phyloP scores from a whole-genome alignment of 2,797 vertebrate genomes.

The Leptoclinus maculatus region DNA sequence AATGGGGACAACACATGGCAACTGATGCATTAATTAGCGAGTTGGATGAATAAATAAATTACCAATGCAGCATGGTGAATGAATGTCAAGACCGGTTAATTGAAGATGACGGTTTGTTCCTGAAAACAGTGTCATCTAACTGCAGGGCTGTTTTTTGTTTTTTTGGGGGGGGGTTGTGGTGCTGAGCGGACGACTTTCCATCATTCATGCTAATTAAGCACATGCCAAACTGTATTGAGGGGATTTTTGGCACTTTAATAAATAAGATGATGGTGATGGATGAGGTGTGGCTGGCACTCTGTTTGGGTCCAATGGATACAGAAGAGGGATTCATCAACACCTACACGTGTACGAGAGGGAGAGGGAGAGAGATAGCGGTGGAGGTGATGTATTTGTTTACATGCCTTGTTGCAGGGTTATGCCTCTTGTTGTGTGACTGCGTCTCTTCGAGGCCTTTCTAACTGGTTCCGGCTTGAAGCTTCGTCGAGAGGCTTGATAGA shows the following conservation, averaged over 20 bases:
- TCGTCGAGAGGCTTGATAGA: slow-evolving; percentile 26
- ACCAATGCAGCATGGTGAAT: slow-evolving; percentile 49
- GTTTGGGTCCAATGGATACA: slow-evolving; percentile 70
- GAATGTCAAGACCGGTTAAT: slow-evolving; percentile 70
- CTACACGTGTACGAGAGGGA: slow-evolving; percentile 51
- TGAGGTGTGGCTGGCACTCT: slow-evolving; percentile 69
- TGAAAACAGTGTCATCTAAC: slow-evolving; percentile 58
- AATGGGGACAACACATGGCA: slow-evolving; percentile 62
- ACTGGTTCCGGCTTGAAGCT: slow-evolving; percentile 15
- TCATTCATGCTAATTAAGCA: slow-evolving; percentile 86
- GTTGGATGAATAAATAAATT: slow-evolving; percentile 71
- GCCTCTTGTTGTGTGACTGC: slow-evolving; percentile 37
- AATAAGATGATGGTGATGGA: slow-evolving; percentile 84
- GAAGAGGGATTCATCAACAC: slow-evolving; percentile 78
- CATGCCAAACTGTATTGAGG: slow-evolving; percentile 80
- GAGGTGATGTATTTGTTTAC: slow-evolving; percentile 76
- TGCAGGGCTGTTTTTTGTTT: slow-evolving; percentile 39
- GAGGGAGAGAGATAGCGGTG: slow-evolving; percentile 40
- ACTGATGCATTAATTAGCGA: slow-evolving; percentile 72
- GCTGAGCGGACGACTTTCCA: slow-evolving; percentile 65
- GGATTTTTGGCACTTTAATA: slow-evolving; percentile 79
- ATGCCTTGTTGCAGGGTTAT: slow-evolving; percentile 57
- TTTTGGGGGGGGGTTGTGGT: slow-evolving; percentile 8
- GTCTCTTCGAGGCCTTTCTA: slow-evolving; percentile 16
- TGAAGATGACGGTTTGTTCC: slow-evolving; percentile 71